Evolutionary conservation across 2,797 vertebrate genomes (phyloP), one percentile per base, ranked within the genome.

Genomic region (Tragelaphus oryx): DNA sequence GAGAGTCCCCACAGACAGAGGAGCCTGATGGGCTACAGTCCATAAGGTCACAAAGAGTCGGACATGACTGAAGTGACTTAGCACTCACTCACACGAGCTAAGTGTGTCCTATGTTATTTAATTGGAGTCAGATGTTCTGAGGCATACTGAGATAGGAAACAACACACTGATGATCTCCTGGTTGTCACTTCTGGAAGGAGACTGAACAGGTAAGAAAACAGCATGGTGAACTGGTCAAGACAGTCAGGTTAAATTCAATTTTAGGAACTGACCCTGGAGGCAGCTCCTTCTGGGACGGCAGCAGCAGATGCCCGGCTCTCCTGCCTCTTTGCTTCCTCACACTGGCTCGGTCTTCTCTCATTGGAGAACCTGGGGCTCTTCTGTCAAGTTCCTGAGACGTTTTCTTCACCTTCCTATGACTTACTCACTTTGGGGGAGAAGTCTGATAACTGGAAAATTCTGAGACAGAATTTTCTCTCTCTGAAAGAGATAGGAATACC

Each of bases 201-300:
- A 44, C 48, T 82, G 48, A 57, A 33, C 30, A 48, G 68, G 44
- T 14, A 33, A 88, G 78, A 48, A 68, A 62, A 9, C 4, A 26
- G 10, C 24, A 26, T 3, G 65, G 68, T 44, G 33, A 91, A 59
- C 50, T 44, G 48, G 30, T 52, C 20, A 26, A 46, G 78, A 26
- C 30, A 52, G 60, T 28, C 24, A 2, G 20, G 46, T 78, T 48
- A 24, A 12, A 37, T 52, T 37, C 60, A 88, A 0, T 33, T 68
- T 94, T 68, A 22, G 50, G 54, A 90, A 3, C 1, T 1, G 71
- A 54, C 16, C 13, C 11, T 8, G 1, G 17, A 26, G n/a, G 30
- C 11, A 17, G 55, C 44, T 20, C 13, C 52, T 16, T 18, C 1
- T 0, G 11, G 33, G 13, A 14, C 1, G 2, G 4, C 9, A 16